Conservation (phyloP, 2,888 invertebrate species). For the Nemotelus nigrinus region DNA sequence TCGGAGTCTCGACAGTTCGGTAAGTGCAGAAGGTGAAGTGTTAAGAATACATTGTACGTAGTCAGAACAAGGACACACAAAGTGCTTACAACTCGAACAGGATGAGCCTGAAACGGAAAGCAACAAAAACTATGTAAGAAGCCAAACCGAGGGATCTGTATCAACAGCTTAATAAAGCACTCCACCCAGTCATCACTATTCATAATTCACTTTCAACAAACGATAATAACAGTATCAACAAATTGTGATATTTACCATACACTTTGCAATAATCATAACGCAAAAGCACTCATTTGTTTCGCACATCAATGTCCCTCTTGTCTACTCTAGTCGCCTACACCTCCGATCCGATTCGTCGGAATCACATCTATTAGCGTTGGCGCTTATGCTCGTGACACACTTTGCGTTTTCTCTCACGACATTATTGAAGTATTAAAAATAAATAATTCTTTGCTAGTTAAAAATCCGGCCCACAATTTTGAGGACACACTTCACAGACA, state of each 20-base stretch:
- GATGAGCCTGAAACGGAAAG: constrained; percentile 30
- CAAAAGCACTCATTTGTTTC: constrained; percentile 11
- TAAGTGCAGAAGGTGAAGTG: constrained; percentile 68
- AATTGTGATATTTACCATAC: constrained; percentile 18
- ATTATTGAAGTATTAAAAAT: constrained; percentile 21
- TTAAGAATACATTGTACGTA: constrained; percentile 72
- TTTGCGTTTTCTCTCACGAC: constrained; percentile 28
- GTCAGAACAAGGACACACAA: constrained; percentile 72
- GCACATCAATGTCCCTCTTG: constrained; percentile 31
- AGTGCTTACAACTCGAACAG: constrained; percentile 31
- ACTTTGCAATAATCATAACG: constrained; percentile 42
- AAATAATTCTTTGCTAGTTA: constrained; percentile 31
- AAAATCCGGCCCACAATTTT: constrained; percentile 19
- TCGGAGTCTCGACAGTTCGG: constrained; percentile 62
- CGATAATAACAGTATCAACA: no score
- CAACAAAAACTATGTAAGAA: no score
- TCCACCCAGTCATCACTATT: not conserved
- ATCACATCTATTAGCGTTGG: constrained; percentile 2
- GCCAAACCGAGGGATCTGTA: no score
- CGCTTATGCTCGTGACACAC: constrained; percentile 16
- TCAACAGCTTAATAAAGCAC: not conserved
- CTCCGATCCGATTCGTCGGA: constrained; percentile 3
- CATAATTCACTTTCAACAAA: not conserved
- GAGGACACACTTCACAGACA: not conserved
- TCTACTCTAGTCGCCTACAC: constrained; percentile 1